A percentile compares a stretch with the other conserved stretches of the same genome.
phyloP scores from a whole-genome alignment of 2,797 vertebrate genomes.

The Pagetopsis macropterus region DNA sequence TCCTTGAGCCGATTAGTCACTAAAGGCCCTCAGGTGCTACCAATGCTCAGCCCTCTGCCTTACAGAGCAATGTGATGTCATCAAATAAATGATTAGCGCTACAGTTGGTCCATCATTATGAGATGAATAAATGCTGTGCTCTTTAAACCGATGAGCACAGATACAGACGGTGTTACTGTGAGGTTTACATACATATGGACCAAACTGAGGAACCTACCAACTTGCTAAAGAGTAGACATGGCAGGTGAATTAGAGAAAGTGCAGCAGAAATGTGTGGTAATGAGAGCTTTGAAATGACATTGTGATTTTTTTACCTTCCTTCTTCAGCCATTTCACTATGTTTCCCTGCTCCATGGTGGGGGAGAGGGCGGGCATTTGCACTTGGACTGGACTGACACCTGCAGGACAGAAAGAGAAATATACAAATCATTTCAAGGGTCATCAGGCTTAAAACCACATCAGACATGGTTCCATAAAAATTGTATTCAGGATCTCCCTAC shows the following conservation, averaged over 20 bases:
- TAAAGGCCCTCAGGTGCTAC: constrained; percentile 56
- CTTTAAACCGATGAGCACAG: constrained; percentile 9
- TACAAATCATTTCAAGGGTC: neutral
- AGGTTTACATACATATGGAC: neutral
- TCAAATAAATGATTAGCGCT: constrained; percentile 36
- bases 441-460: neutral
- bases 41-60: constrained; percentile 21
- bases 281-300: neutral
- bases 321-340: constrained; percentile 97
- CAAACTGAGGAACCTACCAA: neutral
- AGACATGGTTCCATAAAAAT: neutral
- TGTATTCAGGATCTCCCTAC: neutral
- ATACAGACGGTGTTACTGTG: neutral
- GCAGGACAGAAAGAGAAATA: constrained; percentile 64
- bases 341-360: constrained; percentile 99
- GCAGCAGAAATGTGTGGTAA: neutral
- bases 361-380: constrained; percentile 96
- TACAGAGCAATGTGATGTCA: constrained; percentile 50
- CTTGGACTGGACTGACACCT: constrained; percentile 88
- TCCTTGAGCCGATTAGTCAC: constrained; percentile 67
- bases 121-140: neutral
- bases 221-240: neutral
- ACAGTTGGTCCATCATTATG: neutral
- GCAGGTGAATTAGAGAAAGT: neutral
- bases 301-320: constrained; percentile 89